These are phyloP conservation scores for Eulemur coronatus DNA, from an alignment of 2,797 vertebrate genomes.

Conservation along the genomic window DNA sequence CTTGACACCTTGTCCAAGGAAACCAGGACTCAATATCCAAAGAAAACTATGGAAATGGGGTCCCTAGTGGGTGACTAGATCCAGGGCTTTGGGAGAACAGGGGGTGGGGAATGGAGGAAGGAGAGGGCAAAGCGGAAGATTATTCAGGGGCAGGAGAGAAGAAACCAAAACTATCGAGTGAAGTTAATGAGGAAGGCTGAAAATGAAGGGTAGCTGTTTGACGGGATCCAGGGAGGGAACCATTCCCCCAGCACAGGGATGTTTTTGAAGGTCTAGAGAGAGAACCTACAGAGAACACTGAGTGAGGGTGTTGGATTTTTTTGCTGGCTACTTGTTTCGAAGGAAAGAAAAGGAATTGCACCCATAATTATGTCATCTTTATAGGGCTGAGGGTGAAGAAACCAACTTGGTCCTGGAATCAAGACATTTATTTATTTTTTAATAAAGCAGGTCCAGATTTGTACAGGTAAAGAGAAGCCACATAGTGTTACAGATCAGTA, in stretches of 20 bases:
- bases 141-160: neutral
- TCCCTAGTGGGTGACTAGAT: neutral
- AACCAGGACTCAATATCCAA: neutral
- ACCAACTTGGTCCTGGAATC: neutral
- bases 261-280: neutral
- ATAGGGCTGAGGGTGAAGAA: neutral
- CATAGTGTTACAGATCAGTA: fast-evolving
- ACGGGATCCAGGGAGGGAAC: neutral
- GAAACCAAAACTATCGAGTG: neutral
- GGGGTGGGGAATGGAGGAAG: neutral
- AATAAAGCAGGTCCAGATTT: neutral
- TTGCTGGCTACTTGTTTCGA: neutral
- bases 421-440: neutral
- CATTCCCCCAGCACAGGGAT: too few relatives aligned
- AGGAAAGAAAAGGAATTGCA: neutral
- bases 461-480: neutral
- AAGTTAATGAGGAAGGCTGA: neutral
- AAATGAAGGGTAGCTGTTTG: neutral
- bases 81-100: neutral
- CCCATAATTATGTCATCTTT: neutral
- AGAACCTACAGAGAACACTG: neutral
- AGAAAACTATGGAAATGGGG: neutral
- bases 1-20: neutral
- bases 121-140: neutral
- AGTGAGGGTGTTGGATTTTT: neutral